phyloP scores from a whole-genome alignment of 2,888 invertebrate species.

The Drosophila prostipennis region DNA sequence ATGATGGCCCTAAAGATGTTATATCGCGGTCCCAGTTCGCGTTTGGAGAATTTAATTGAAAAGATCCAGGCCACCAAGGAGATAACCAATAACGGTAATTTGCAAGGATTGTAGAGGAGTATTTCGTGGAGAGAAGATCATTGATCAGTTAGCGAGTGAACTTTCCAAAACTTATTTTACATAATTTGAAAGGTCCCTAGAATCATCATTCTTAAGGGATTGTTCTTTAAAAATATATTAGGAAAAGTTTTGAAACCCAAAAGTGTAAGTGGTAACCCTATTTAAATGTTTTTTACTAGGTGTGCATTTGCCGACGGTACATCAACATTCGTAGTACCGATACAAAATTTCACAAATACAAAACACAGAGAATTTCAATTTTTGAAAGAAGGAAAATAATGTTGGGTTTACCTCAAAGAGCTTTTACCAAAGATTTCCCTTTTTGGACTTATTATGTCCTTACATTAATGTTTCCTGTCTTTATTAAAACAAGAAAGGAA shows the following conservation, averaged over 20 bases:
- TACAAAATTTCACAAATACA: no score
- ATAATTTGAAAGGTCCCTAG: neutral
- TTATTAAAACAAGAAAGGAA: no score
- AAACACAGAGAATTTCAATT: no score
- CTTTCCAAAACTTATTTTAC: neutral
- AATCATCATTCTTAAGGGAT: neutral
- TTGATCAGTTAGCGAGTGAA: neutral
- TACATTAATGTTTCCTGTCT: no score
- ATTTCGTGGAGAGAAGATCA: neutral
- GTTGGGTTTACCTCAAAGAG: no score
- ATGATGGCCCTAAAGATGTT: slow-evolving; percentile 87
- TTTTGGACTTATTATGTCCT: no score
- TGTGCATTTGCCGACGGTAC: slow-evolving; percentile 10
- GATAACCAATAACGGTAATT: slow-evolving; percentile 81
- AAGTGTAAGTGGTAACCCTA: no score
- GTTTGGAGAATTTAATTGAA: slow-evolving; percentile 93
- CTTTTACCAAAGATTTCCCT: no score
- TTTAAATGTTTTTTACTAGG: fast-evolving
- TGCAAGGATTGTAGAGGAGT: no score
- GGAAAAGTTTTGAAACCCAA: neutral
- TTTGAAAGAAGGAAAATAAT: no score
- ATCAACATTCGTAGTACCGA: no score
- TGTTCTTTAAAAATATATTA: neutral
- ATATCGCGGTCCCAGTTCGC: slow-evolving; percentile 94
- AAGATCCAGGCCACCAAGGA: slow-evolving; percentile 94